These are phyloP conservation scores for Octonoba sinensis DNA, from an alignment of 2,888 invertebrate species.

Conservation along the genomic window DNA sequence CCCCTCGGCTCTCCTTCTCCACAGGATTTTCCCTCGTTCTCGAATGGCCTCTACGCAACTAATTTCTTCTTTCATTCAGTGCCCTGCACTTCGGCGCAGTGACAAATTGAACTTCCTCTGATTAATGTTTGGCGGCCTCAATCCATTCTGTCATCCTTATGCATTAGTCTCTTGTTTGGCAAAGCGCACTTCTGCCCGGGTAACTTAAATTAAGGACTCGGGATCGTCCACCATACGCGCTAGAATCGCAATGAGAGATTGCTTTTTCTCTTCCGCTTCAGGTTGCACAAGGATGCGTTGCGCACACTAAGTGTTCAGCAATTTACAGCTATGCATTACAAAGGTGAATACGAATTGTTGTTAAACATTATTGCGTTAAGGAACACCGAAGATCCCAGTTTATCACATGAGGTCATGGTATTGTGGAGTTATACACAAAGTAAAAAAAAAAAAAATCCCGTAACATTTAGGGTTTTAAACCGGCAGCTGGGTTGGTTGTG, in stretches of 20 bases:
- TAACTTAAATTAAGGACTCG: conserved; percentile 38
- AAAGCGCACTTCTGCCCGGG: conserved; percentile 31
- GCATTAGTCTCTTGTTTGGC: conserved; percentile 54
- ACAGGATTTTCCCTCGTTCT: conserved; percentile 55
- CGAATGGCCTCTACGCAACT: conserved; percentile 33
- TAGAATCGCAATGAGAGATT: neutral
- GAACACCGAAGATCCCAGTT: no score
- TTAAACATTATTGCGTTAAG: no score
- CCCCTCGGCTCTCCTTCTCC: conserved; percentile 44
- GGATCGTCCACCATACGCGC: conserved; percentile 18
- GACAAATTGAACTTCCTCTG: conserved; percentile 59
- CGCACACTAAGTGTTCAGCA: no score
- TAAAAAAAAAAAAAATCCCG: no score
- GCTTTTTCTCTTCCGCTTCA: no score
- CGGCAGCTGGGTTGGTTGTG: no score
- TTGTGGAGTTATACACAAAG: no score
- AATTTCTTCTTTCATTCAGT: conserved; percentile 54
- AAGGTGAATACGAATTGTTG: no score
- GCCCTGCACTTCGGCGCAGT: conserved; percentile 48
- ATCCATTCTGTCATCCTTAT: conserved; percentile 50
- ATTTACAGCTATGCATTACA: no score
- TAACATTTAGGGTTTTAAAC: no score
- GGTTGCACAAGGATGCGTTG: no score
- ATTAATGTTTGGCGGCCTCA: conserved; percentile 56
- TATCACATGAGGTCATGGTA: no score